Base-by-base conservation (phyloP, 2,888 invertebrate species). In the Shargacucullia verbasci region DNA sequence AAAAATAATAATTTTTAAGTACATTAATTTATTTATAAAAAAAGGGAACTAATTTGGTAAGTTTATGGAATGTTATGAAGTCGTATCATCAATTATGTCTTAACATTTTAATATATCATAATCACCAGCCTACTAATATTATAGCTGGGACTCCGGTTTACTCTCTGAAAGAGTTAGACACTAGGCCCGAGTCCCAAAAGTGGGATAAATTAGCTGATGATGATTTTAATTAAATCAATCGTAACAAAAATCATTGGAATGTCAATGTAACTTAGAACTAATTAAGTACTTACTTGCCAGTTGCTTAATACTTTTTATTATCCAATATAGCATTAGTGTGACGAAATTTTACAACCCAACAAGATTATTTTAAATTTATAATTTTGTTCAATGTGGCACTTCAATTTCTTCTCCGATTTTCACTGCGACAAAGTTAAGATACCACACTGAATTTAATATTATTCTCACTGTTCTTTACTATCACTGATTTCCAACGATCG, bases 171-270 rank as follows among this genome's bases (percentile, higher is more conserved):
- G n/a, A n/a, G n/a, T n/a, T n/a, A 20, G 20, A 20, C 20, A 20
- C 20, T 3, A 20, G 20, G 20, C 20, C 20, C 2, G 20, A 3
- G 20, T 20, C 20, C 20, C 20, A 20, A 2, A 2, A 20, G 20
- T 20, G n/a, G n/a, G n/a, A n/a, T n/a, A 3, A 20, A 20, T 20
- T 3, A 20, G 2, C 20, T 20, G 20, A 20, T 20, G 20, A 20
- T 49, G 31, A 52, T 64, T 49, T 46, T 46, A 61, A 67, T 38
- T 56, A 55, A 65, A 56, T 52, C 48, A 69, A 60, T 55, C 48
- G 56, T 56, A 73, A 65, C 68, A 75, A 73, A 76, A 77, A 70
- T 69, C 62, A 75, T 71, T 80, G 82, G 83, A 83, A 82, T 81
- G 80, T 80, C 73, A 74, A 76, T 65, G 56, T 60, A 73, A 74